phyloP scores from a whole-genome alignment of 2,113 vertebrate genomes.

The Menura novaehollandiae region DNA sequence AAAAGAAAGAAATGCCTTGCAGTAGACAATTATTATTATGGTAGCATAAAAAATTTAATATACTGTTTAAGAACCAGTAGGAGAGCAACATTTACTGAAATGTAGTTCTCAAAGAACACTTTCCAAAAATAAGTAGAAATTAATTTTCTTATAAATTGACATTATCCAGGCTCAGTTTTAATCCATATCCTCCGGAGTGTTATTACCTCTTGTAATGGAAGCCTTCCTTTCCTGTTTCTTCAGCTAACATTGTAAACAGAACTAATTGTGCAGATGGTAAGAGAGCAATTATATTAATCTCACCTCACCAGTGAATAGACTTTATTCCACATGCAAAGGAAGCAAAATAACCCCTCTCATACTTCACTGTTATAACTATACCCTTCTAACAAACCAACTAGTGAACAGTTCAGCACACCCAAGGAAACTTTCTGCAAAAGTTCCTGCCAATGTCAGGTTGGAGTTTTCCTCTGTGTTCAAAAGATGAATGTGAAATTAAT shows the following conservation, averaged over 20 bases:
- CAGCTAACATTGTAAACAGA: background rate
- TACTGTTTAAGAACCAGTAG: background rate
- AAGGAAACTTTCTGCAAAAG: background rate
- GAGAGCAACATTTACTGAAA: background rate
- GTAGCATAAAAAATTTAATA: background rate
- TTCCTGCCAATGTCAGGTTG: background rate
- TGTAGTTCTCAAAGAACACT: background rate
- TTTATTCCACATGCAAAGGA: background rate
- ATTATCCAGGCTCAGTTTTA: background rate
- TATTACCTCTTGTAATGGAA: background rate
- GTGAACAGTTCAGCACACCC: background rate
- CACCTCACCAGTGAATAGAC: background rate
- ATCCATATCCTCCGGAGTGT: background rate
- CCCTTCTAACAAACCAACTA: background rate
- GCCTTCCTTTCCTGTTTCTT: constrained; percentile 4
- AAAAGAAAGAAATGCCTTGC: background rate
- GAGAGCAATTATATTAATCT: background rate
- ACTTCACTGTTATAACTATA: background rate
- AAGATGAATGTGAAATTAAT: background rate
- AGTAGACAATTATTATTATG: background rate
- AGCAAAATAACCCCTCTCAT: background rate
- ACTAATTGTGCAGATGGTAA: background rate
- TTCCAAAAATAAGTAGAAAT: background rate
- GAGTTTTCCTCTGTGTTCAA: background rate
- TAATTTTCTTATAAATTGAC: background rate